These are phyloP conservation scores for Echinops telfairi DNA, from an alignment of 2,113 vertebrate genomes.

Conservation along the genomic window DNA sequence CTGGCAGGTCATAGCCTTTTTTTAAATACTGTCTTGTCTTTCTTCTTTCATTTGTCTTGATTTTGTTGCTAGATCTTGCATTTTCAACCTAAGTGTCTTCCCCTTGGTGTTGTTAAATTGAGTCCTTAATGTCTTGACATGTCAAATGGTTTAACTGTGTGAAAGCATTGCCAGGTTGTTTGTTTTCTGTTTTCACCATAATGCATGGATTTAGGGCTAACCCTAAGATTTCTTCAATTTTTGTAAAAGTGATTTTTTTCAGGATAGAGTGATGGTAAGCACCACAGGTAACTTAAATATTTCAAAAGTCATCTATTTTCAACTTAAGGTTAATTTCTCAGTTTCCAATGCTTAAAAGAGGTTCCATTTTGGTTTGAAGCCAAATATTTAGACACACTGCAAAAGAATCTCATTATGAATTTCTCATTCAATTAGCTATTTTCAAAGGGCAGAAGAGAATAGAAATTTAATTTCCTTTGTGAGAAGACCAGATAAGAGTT, in stretches of 20 bases:
- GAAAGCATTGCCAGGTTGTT: not conserved
- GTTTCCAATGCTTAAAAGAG: slow-evolving; percentile 36
- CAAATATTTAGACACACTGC: slow-evolving; percentile 58
- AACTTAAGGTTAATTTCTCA: slow-evolving; percentile 54
- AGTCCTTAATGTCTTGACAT: slow-evolving; percentile 19
- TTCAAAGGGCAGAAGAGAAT: slow-evolving; percentile 62
- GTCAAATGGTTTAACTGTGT: not conserved
- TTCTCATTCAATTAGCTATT: slow-evolving; percentile 68
- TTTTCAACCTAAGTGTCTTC: slow-evolving; percentile 49
- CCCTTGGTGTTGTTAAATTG: not conserved
- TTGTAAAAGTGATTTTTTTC: slow-evolving; percentile 57
- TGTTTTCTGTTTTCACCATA: not conserved
- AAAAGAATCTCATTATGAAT: slow-evolving; percentile 66
- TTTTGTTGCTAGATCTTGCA: not conserved
- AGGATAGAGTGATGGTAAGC: slow-evolving; percentile 44
- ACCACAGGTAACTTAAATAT: slow-evolving; percentile 11
- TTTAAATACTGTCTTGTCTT: slow-evolving; percentile 14
- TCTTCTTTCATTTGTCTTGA: not conserved
- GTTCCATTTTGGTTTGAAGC: slow-evolving; percentile 29
- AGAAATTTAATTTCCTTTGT: slow-evolving; percentile 72
- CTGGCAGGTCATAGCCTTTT: not conserved
- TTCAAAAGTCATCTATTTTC: slow-evolving; percentile 65
- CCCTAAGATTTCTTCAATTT: slow-evolving; percentile 41
- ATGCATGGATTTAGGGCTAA: not conserved
- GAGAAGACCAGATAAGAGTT: slow-evolving; percentile 71